Percentiles rank a stretch among this genome's conserved stretches.
phyloP scores from a whole-genome alignment of 2,113 vertebrate species.

The Cyphomyrus plagiostoma region DNA sequence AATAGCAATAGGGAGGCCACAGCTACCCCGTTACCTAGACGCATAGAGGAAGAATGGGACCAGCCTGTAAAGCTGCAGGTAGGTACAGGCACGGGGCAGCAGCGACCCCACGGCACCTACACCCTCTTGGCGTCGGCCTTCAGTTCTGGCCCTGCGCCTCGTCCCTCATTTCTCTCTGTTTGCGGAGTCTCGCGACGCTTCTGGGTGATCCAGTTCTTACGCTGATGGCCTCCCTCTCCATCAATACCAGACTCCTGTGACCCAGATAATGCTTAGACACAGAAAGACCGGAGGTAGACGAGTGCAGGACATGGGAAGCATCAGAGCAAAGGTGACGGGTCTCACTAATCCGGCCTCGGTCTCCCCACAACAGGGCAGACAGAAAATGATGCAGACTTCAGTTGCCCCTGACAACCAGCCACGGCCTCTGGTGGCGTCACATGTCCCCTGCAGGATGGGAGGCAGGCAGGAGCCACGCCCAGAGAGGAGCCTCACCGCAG shows the following conservation, averaged over 20 bases:
- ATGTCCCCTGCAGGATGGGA: neutral
- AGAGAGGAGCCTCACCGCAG: slow-evolving; percentile 72
- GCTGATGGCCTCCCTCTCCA: neutral
- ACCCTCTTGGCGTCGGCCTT: neutral
- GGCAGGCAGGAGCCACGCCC: neutral
- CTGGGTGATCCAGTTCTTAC: neutral
- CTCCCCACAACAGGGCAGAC: neutral
- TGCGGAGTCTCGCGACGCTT: neutral
- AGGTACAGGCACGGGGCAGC: neutral
- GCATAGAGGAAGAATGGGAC: neutral
- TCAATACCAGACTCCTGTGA: slow-evolving; percentile 33
- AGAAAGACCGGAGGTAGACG: neutral
- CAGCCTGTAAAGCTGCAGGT: neutral
- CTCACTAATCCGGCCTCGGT: neutral
- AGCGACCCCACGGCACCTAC: neutral
- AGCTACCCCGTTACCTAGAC: neutral
- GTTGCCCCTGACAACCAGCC: neutral
- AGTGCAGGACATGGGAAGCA: neutral
- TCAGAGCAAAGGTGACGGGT: neutral
- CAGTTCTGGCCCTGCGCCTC: neutral
- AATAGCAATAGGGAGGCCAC: slow-evolving; percentile 22
- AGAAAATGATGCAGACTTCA: neutral
- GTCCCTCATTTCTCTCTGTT: neutral
- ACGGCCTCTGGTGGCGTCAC: neutral
- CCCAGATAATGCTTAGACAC: slow-evolving; percentile 49